Evolutionary conservation across 2,888 invertebrate genomes (phyloP), one percentile per base, ranked within the genome.

Genomic region (Stenurella melanura): DNA sequence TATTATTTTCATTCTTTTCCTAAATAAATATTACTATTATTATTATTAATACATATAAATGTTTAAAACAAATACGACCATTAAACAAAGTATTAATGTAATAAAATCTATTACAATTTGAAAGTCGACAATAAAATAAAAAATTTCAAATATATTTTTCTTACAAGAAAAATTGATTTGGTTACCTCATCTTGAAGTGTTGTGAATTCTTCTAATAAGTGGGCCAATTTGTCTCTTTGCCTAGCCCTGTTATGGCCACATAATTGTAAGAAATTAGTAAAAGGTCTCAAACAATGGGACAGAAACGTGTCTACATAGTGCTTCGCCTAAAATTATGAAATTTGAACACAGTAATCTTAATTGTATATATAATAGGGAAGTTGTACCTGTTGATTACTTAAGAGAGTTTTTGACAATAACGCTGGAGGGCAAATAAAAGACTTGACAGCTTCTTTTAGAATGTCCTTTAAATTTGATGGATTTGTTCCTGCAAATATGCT

Each of bases 191-290:
- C 97, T 89, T 99, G 98, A 61, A 99, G 90, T 30, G 93, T 93
- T 1, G 96, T 95, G 87, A 99, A 96, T 84, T 98, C 98, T 86
- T 97, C 97, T 60, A 99, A 91, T 72, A 98, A 90, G 85, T 96
- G 93, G 0, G 96, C 97, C 74, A 98, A 91, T 90, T 97, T 98
- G 88, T 99, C 98, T 74, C 98, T 92, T 89, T 98, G 98, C 42
- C 99, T 91, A 5, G 99, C 98, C 82, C 98, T 92, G 90, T 99
- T 99, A 89, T 98, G 97, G 0, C 99, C 98, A 87, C 96, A 96
- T 76, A 97, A 93, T 86, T 96, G 96, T 76, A 98, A 91, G 74
- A 98, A 91, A 83, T 94, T 94, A 11, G 95, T 95, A 87, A 98
- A 96, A 6, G 97, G 96, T 56, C 95, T 93, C 77, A 96, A 94